A percentile compares a stretch with the other conserved stretches of the same genome.
phyloP scores from a whole-genome alignment of 1,140 invertebrate genomes.

The Colletes latitarsis region DNA sequence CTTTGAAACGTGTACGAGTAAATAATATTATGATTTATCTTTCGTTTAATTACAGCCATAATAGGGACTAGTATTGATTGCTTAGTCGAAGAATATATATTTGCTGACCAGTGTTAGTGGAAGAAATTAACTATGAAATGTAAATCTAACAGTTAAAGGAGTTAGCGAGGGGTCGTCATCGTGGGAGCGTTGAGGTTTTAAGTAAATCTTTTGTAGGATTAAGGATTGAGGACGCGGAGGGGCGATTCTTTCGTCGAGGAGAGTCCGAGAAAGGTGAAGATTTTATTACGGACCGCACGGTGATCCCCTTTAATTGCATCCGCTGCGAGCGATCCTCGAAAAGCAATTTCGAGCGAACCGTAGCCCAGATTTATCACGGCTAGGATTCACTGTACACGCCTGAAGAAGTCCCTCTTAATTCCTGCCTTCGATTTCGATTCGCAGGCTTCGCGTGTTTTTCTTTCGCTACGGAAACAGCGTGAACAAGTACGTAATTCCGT shows the following conservation, averaged over 20 bases:
- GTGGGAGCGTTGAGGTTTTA: neutral
- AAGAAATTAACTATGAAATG: too few species aligned
- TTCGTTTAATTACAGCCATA: too few species aligned
- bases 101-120: too few species aligned
- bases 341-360: constrained; percentile 37
- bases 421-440: neutral
- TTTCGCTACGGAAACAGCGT: neutral
- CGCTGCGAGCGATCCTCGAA: constrained; percentile 12
- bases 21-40: too few species aligned
- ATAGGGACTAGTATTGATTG: too few species aligned
- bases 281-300: constrained; percentile 25
- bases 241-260: neutral
- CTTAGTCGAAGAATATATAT: too few species aligned
- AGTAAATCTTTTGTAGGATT: neutral
- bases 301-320: constrained; percentile 39
- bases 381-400: constrained; percentile 24
- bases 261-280: neutral
- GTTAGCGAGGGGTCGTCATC: neutral
- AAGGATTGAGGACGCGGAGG: neutral
- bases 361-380: constrained; percentile 22
- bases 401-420: constrained; percentile 12
- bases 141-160: neutral
- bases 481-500: neutral
- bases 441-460: neutral
- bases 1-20: too few species aligned